Conservation (phyloP, 2,113 vertebrate genomes). For the Carassius carassius region DNA sequence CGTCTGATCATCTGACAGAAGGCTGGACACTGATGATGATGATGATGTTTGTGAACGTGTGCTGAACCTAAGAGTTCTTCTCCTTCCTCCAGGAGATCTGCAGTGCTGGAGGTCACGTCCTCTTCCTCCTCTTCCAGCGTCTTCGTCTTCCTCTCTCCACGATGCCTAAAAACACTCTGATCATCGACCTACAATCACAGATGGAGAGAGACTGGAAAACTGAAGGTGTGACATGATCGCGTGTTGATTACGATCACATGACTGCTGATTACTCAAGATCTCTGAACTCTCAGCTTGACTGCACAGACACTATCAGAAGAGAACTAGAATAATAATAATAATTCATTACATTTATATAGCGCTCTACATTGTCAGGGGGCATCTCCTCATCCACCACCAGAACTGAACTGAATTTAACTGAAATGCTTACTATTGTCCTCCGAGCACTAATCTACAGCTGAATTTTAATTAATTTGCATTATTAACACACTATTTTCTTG, state of each 20-base stretch:
- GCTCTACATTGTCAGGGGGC: too few species aligned
- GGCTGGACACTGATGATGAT: background rate
- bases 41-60: background rate
- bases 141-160: constrained; percentile 89
- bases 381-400: too few species aligned
- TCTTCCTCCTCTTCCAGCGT: constrained; percentile 88
- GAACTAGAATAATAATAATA: too few species aligned
- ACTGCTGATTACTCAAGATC: background rate
- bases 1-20: background rate
- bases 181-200: constrained; percentile 85
- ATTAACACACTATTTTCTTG: too few species aligned
- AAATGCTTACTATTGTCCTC: too few species aligned
- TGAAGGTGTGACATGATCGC: background rate
- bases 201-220: background rate
- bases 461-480: too few species aligned
- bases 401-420: too few species aligned
- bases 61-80: constrained; percentile 83
- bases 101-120: constrained; percentile 74
- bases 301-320: too few species aligned
- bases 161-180: constrained; percentile 86
- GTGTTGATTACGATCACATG: background rate
- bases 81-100: constrained; percentile 83
- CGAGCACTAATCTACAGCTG: too few species aligned
- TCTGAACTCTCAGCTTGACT: too few species aligned
- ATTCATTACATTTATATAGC: too few species aligned